These are phyloP conservation scores for Trichogramma pretiosum DNA, from an alignment of 1,140 invertebrate genomes.

Conservation along the genomic window DNA sequence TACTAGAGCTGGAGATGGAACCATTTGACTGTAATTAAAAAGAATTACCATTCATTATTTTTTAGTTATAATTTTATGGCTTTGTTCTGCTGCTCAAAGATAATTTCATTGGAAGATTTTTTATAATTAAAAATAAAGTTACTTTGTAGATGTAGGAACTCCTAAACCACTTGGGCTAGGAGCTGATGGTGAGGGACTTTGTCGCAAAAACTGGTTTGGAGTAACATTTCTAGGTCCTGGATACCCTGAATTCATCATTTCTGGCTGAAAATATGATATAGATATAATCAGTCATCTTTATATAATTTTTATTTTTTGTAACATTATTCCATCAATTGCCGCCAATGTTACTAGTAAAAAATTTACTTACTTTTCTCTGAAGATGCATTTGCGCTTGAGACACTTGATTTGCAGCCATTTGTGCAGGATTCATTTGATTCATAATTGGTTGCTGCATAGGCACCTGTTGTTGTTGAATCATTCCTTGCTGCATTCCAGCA, in stretches of 20 bases:
- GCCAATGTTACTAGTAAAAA: too few relatives aligned
- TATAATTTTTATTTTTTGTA: too few relatives aligned
- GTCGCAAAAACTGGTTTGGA: slow-evolving; percentile 58
- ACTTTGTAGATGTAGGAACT: slow-evolving; percentile 47
- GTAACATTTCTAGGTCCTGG: slow-evolving; percentile 50
- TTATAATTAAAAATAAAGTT: too few relatives aligned
- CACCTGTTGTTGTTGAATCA: slow-evolving; percentile 41
- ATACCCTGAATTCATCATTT: slow-evolving; percentile 44
- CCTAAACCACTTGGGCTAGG: slow-evolving; percentile 57
- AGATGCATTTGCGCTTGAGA: slow-evolving; percentile 46
- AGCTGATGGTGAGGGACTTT: slow-evolving; percentile 62
- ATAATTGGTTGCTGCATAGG: slow-evolving; percentile 41
- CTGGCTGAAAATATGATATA: slow-evolving; percentile 26
- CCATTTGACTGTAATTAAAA: slow-evolving; percentile 49
- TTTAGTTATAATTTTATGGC: too few relatives aligned
- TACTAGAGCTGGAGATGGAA: slow-evolving; percentile 60
- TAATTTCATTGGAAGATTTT: too few relatives aligned
- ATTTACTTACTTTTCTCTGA: slow-evolving; percentile 38
- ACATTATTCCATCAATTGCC: too few relatives aligned
- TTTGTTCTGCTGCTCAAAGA: too few relatives aligned
- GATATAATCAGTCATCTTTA: background rate
- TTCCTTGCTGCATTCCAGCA: slow-evolving; percentile 38
- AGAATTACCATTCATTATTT: slow-evolving; percentile 1
- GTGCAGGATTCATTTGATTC: slow-evolving; percentile 45
- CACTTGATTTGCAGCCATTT: slow-evolving; percentile 50